Conservation (phyloP, 2,888 invertebrate genomes). For the Hirtodrosophila confusa region DNA sequence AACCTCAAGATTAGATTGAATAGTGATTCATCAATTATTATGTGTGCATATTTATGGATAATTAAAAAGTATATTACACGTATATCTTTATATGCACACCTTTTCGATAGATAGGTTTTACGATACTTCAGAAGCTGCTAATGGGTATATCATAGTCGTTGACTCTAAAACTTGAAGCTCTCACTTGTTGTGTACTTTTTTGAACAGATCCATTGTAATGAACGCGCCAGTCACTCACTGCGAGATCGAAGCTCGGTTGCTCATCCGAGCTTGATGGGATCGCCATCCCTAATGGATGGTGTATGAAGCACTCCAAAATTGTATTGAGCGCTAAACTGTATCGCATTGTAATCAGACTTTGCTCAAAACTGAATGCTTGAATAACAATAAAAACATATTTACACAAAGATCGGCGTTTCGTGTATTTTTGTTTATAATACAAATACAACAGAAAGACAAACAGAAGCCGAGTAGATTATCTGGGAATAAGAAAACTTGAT, state of each 20-base stretch:
- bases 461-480: constrained; percentile 10
- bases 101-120: too few relatives aligned
- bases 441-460: constrained; percentile 1
- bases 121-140: too few relatives aligned
- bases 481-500: constrained; percentile 2
- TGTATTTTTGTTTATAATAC: neutral
- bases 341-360: too few relatives aligned
- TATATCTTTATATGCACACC: too few relatives aligned
- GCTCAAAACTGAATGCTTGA: neutral
- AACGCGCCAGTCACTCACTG: constrained; percentile 10
- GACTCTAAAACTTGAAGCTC: neutral
- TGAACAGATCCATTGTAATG: constrained; percentile 5
- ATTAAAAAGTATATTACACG: too few relatives aligned
- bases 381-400: neutral
- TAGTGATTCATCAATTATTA: too few relatives aligned
- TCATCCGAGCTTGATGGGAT: constrained; percentile 11
- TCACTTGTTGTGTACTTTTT: neutral
- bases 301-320: constrained; percentile 1
- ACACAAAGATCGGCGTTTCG: too few relatives aligned
- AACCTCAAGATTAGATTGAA: too few relatives aligned
- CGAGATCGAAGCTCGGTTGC: constrained; percentile 1
- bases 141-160: neutral
- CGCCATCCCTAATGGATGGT: constrained; percentile 1
- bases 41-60: too few relatives aligned
- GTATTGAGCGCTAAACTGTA: too few relatives aligned